A percentile compares a stretch with the other conserved stretches of the same genome.
These are phyloP conservation scores for Ephialtes manifestator DNA, from an alignment of 2,888 invertebrate genomes.

Conservation along the genomic window DNA sequence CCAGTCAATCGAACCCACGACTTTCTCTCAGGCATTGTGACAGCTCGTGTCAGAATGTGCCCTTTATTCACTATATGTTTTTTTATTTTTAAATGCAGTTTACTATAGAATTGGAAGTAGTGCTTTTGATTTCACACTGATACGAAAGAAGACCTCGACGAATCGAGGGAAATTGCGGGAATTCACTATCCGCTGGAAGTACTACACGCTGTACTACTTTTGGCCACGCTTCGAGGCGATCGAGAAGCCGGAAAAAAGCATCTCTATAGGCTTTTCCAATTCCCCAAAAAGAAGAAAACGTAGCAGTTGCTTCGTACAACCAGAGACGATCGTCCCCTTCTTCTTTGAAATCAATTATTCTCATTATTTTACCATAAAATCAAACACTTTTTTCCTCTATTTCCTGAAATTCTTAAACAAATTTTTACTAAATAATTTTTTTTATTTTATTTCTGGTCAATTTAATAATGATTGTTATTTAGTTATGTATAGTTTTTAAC, in stretches of 20 bases:
- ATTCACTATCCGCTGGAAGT: constrained; percentile 24
- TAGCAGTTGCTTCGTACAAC: neutral
- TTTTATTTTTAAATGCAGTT: neutral
- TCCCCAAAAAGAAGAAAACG: constrained; percentile 2
- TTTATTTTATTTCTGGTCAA: neutral
- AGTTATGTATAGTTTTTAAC: too few species aligned
- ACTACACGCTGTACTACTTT: constrained; percentile 23
- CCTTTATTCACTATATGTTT: neutral
- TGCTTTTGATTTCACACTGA: neutral
- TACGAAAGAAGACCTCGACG: constrained; percentile 2
- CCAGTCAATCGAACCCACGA: constrained; percentile 34
- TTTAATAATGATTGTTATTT: too few species aligned
- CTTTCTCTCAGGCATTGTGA: constrained; percentile 5
- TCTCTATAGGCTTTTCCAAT: constrained; percentile 14
- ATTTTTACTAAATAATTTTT: neutral
- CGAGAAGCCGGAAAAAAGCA: constrained; percentile 43
- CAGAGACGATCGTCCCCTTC: neutral
- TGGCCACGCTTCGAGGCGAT: constrained; percentile 24
- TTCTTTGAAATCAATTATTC: neutral
- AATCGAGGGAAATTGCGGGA: constrained; percentile 26
- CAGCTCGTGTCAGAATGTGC: constrained; percentile 2
- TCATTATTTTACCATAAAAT: neutral
- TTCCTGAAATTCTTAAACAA: neutral
- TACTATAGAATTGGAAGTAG: neutral
- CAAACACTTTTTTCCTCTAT: neutral